These are phyloP conservation scores for Hyperoplus lanceolatus DNA, from an alignment of 2,797 vertebrate genomes.

Conservation along the genomic window DNA sequence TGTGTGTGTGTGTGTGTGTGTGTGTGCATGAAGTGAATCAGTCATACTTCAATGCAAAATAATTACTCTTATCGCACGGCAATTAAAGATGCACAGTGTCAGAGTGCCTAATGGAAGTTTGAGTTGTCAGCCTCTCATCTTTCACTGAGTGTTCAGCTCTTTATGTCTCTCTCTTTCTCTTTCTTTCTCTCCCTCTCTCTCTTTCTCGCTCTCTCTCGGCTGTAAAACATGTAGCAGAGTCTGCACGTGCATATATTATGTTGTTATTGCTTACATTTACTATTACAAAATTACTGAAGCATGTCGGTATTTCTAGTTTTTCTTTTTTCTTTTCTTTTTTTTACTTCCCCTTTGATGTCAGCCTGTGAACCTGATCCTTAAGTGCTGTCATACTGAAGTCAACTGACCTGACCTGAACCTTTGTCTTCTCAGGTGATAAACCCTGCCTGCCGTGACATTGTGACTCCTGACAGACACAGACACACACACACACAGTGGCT, in stretches of 20 bases:
- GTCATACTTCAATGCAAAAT: slow-evolving; percentile 47
- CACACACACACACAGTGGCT: background rate
- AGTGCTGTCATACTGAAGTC: slow-evolving; percentile 31
- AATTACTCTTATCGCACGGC: slow-evolving; percentile 49
- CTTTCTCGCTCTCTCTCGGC: background rate
- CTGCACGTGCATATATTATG: background rate
- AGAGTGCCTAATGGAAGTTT: slow-evolving; percentile 44
- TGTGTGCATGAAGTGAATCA: slow-evolving; percentile 17
- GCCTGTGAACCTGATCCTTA: slow-evolving; percentile 41
- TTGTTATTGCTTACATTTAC: background rate
- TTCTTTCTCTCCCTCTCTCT: background rate
- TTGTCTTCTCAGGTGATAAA: slow-evolving; percentile 72
- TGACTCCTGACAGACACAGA: slow-evolving; percentile 44
- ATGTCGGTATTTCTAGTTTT: background rate
- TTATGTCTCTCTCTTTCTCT: background rate
- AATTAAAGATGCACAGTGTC: slow-evolving; percentile 64
- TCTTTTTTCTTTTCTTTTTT: background rate
- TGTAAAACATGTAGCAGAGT: slow-evolving; percentile 23
- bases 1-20: too few species aligned
- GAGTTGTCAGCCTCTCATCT: slow-evolving; percentile 30
- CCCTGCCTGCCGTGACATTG: slow-evolving; percentile 49
- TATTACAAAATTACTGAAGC: background rate
- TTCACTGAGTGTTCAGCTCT: slow-evolving; percentile 9
- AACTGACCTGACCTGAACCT: slow-evolving; percentile 46
- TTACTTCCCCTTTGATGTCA: background rate